phyloP scores from a whole-genome alignment of 2,888 invertebrate genomes.

The Cephus spinipes region DNA sequence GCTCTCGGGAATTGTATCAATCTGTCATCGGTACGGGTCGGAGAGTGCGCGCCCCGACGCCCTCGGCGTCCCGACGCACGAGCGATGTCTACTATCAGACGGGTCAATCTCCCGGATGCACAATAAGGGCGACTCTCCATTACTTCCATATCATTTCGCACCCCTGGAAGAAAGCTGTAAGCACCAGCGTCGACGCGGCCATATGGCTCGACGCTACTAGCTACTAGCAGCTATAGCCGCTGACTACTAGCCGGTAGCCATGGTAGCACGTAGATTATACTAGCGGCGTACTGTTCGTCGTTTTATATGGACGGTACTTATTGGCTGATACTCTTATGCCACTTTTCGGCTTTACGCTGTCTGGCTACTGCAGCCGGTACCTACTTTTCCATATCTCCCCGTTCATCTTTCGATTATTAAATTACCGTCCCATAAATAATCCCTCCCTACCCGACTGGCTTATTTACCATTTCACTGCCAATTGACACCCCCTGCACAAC shows the following conservation, averaged over 20 bases:
- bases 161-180: slow-evolving; percentile 48
- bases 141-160: slow-evolving; percentile 67
- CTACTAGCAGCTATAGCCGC: too few relatives aligned
- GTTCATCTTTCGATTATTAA: slow-evolving; percentile 63
- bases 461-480: slow-evolving; percentile 45
- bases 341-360: slow-evolving; percentile 51
- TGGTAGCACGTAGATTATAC: neutral
- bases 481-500: neutral
- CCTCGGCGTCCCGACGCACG: slow-evolving; percentile 7
- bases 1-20: slow-evolving; percentile 64
- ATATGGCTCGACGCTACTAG: neutral
- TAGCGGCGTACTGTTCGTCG: neutral
- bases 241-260: neutral
- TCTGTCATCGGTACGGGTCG: slow-evolving; percentile 59
- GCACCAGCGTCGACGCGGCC: neutral
- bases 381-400: slow-evolving; percentile 47
- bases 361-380: slow-evolving; percentile 18
- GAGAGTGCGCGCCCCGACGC: slow-evolving; percentile 29
- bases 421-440: slow-evolving; percentile 64
- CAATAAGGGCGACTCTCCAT: slow-evolving; percentile 57
- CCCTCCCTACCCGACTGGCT: slow-evolving; percentile 42
- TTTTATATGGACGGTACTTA: neutral
- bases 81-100: slow-evolving; percentile 51
- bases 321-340: slow-evolving; percentile 59
- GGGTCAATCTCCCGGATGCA: slow-evolving; percentile 63